Evolutionary conservation across 2,888 invertebrate genomes (phyloP).

Genomic region (Onthophagus sagittarius): DNA sequence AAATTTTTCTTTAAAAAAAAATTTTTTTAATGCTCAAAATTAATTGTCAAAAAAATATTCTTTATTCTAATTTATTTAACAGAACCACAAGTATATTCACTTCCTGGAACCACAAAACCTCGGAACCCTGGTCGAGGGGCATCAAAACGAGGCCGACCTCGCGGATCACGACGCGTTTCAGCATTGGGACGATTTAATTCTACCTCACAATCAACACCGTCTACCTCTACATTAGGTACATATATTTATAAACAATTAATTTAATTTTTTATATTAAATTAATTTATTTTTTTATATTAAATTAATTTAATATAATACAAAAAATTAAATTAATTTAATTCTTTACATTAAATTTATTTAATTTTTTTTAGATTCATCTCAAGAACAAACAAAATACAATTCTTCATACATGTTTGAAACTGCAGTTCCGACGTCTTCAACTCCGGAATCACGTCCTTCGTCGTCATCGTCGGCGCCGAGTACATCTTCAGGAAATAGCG

Average conservation of each 20-base stretch:
- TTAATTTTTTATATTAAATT: no score
- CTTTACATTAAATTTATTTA: no score
- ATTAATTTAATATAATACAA: no score
- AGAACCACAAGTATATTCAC: constrained; percentile 40
- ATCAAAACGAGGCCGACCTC: constrained; percentile 69
- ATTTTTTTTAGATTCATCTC: neutral
- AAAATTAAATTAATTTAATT: no score
- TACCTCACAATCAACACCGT: constrained; percentile 7
- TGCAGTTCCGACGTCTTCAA: neutral
- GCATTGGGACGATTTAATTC: constrained; percentile 43
- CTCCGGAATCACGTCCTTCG: constrained; percentile 29
- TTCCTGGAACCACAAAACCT: constrained; percentile 46
- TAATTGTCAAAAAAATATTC: no score
- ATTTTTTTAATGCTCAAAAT: no score
- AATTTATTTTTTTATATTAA: no score
- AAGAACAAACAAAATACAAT: neutral
- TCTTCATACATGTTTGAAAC: constrained; percentile 1
- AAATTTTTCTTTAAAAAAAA: neutral
- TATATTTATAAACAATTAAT: no score
- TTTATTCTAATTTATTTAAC: constrained; percentile 13
- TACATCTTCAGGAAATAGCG: constrained; percentile 16
- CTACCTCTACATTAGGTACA: neutral
- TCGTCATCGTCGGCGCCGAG: constrained; percentile 16
- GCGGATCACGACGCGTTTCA: constrained; percentile 65
- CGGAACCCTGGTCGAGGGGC: constrained; percentile 53